phyloP scores from a whole-genome alignment of 2,797 vertebrate genomes.

The Anniella stebbinsi region DNA sequence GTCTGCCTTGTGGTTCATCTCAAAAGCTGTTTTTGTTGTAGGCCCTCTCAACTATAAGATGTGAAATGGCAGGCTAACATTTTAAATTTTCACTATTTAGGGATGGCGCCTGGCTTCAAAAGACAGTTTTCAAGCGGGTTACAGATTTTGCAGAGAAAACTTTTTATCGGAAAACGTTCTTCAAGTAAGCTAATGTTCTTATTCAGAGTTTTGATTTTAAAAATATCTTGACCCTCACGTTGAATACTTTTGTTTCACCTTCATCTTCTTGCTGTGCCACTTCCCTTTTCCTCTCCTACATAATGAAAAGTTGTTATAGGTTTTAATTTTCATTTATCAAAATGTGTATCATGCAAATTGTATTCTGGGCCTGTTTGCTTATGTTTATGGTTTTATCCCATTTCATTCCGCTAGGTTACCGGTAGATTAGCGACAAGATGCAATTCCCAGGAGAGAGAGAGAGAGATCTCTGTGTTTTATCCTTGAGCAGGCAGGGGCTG shows the following conservation, averaged over 20 bases:
- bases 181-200: conserved; percentile 81
- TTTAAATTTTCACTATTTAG: conserved; percentile 76
- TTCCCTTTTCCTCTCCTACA: background rate
- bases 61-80: conserved; percentile 37
- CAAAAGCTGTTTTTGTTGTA: background rate
- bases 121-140: conserved; percentile 84
- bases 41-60: conserved; percentile 14
- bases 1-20: background rate
- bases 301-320: background rate
- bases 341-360: background rate
- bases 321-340: background rate
- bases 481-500: background rate
- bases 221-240: background rate
- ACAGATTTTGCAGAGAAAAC: conserved; percentile 92
- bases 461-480: background rate
- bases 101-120: conserved; percentile 90
- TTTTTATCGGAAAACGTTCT: conserved; percentile 92
- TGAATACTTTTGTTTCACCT: background rate
- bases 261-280: background rate
- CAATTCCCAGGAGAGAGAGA: no score
- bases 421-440: background rate
- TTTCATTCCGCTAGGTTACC: background rate
- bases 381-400: background rate
- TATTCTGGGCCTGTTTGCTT: background rate
- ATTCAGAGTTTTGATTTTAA: background rate